A percentile compares a stretch with the other conserved stretches of the same genome.
Conservation (phyloP, 1,140 invertebrate species). For the Drosophila prosaltans region DNA sequence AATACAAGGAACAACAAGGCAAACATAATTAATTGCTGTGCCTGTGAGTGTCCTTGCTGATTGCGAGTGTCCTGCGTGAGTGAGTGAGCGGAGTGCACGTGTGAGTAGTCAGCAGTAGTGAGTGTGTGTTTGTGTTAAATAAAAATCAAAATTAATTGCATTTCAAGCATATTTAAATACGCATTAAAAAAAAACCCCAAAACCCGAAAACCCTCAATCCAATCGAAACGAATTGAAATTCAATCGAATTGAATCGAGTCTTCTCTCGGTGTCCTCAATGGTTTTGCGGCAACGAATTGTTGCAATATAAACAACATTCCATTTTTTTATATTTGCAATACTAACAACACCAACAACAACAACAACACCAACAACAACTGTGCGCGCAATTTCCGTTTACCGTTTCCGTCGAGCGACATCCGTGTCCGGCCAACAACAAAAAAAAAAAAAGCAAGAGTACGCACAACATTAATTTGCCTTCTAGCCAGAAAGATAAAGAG, state of each 20-base stretch:
- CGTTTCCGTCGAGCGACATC: constrained; percentile 65
- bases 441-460: constrained; percentile 42
- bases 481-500: not conserved
- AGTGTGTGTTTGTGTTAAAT: constrained; percentile 44
- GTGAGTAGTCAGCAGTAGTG: not conserved
- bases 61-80: constrained; percentile 7
- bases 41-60: constrained; percentile 3
- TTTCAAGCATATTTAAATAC: constrained; percentile 71
- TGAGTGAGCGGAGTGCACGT: not conserved
- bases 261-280: constrained; percentile 4
- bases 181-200: constrained; percentile 29
- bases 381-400: constrained; percentile 79
- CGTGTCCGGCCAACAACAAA: constrained; percentile 40
- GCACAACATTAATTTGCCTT: constrained; percentile 56
- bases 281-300: constrained; percentile 58
- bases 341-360: constrained; percentile 44
- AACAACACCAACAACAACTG: constrained; percentile 53
- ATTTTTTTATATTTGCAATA: constrained; percentile 1
- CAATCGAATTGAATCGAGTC: not conserved
- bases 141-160: constrained; percentile 71
- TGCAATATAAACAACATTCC: constrained; percentile 37
- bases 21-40: constrained; percentile 70
- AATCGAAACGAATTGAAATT: constrained; percentile 4
- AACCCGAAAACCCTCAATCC: not conserved
- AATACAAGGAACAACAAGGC: constrained; percentile 49